Percentiles rank a stretch among this genome's conserved stretches.
These are phyloP conservation scores for Myathropa florea DNA, from an alignment of 2,888 invertebrate species.

Conservation along the genomic window DNA sequence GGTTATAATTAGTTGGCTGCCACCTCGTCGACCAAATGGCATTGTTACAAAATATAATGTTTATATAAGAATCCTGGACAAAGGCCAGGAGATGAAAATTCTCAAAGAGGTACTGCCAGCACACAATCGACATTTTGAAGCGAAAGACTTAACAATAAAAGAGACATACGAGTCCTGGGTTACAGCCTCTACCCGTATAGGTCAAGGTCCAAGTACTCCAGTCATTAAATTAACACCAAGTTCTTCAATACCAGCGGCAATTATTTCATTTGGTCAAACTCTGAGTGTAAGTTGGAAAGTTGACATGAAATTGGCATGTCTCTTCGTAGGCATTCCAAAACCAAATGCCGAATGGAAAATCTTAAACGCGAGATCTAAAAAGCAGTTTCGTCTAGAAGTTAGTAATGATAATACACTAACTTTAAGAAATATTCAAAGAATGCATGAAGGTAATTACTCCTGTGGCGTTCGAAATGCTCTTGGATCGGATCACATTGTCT, in stretches of 20 bases:
- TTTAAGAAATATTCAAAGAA: constrained; percentile 81
- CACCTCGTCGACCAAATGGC: constrained; percentile 85
- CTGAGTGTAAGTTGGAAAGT: constrained; percentile 82
- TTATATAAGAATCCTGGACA: constrained; percentile 82
- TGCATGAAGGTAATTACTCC: constrained; percentile 83
- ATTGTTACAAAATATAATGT: constrained; percentile 84
- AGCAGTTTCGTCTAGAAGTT: constrained; percentile 79
- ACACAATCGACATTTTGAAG: constrained; percentile 82
- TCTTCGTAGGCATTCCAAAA: constrained; percentile 82
- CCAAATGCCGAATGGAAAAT: constrained; percentile 82
- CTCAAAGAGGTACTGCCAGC: constrained; percentile 81
- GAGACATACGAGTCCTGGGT: constrained; percentile 85
- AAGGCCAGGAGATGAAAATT: constrained; percentile 82
- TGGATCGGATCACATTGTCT: constrained; percentile 82
- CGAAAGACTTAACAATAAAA: constrained; percentile 81
- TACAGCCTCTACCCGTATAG: constrained; percentile 84
- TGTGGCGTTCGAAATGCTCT: constrained; percentile 82
- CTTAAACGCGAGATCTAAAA: constrained; percentile 79
- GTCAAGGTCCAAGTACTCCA: constrained; percentile 84
- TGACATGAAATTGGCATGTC: constrained; percentile 82
- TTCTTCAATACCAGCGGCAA: constrained; percentile 82
- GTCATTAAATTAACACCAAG: constrained; percentile 82
- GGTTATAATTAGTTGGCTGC: constrained; percentile 85
- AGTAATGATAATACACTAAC: constrained; percentile 81
- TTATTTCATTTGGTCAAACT: constrained; percentile 83